Conservation (phyloP, 2,113 vertebrate species). For the Thamnaconus septentrionalis region DNA sequence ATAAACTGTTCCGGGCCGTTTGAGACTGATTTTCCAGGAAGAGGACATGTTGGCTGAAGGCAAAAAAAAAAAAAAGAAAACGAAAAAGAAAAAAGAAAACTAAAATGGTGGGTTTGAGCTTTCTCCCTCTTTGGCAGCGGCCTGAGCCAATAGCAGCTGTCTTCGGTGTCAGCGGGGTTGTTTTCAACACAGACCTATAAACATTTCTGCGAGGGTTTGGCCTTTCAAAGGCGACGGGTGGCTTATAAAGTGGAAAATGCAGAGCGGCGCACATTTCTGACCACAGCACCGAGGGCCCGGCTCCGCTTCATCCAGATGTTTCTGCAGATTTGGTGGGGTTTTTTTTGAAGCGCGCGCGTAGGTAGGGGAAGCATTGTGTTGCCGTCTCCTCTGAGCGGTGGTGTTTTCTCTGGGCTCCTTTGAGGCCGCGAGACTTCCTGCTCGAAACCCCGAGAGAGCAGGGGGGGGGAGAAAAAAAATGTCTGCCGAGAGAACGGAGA, state of each 20-base stretch:
- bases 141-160: slow-evolving; percentile 48
- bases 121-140: slow-evolving; percentile 36
- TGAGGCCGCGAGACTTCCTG: slow-evolving; percentile 29
- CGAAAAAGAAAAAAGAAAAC: not conserved
- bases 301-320: slow-evolving; percentile 23
- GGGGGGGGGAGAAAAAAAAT: slow-evolving; percentile 19
- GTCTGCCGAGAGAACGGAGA: slow-evolving; percentile 22
- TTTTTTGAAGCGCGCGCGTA: slow-evolving; percentile 2
- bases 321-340: slow-evolving; percentile 2
- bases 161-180: slow-evolving; percentile 43
- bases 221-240: slow-evolving; percentile 24
- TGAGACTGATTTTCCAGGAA: slow-evolving; percentile 28
- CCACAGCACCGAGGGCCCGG: slow-evolving; percentile 16
- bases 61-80: slow-evolving; percentile 20
- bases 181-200: slow-evolving; percentile 43
- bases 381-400: slow-evolving; percentile 14
- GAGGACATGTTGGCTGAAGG: slow-evolving; percentile 47
- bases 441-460: slow-evolving; percentile 21
- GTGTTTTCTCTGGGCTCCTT: slow-evolving; percentile 16
- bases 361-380: slow-evolving; percentile 9
- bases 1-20: too few relatives aligned
- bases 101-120: slow-evolving; percentile 48
- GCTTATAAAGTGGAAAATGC: slow-evolving; percentile 42
- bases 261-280: slow-evolving; percentile 33
- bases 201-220: slow-evolving; percentile 47